A percentile compares a stretch with the other conserved stretches of the same genome.
These are phyloP conservation scores for Drosophila tani DNA, from an alignment of 1,140 invertebrate species.

Conservation along the genomic window DNA sequence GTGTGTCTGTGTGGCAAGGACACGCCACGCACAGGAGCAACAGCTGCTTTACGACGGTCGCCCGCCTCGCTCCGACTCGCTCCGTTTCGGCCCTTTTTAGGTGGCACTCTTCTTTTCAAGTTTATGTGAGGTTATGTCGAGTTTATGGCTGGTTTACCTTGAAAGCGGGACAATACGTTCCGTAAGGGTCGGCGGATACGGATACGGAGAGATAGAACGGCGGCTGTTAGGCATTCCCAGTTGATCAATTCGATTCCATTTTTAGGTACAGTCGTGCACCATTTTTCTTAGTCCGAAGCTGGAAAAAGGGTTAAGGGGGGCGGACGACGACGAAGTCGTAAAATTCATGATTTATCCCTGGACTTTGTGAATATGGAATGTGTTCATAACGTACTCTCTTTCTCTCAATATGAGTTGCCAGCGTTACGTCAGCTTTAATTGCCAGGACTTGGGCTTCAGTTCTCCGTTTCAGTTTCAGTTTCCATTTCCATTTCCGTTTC, in stretches of 20 bases:
- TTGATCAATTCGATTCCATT: constrained; percentile 58
- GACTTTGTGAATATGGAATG: constrained; percentile 5
- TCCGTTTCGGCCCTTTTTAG: constrained; percentile 45
- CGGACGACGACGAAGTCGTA: not conserved
- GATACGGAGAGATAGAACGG: not conserved
- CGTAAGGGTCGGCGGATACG: not conserved
- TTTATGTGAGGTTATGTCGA: constrained; percentile 60
- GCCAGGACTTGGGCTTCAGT: not conserved
- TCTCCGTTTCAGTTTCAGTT: not conserved
- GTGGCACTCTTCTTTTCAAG: constrained; percentile 48
- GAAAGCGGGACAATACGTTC: not conserved
- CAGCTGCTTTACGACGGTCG: constrained; percentile 56
- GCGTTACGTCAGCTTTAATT: constrained; percentile 1
- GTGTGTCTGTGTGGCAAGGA: constrained; percentile 33
- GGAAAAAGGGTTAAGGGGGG: not conserved
- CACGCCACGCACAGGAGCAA: constrained; percentile 56
- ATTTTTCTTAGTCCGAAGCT: constrained; percentile 10
- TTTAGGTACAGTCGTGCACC: constrained; percentile 38
- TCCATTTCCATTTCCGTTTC: not conserved
- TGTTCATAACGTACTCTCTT: not conserved
- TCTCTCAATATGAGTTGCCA: too few relatives aligned
- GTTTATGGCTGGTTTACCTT: constrained; percentile 54
- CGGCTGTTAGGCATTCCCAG: constrained; percentile 37
- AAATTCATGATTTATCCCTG: constrained; percentile 11
- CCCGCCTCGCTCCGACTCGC: not conserved